Conservation (phyloP, 2,888 invertebrate species). For the Volucella inflata region DNA sequence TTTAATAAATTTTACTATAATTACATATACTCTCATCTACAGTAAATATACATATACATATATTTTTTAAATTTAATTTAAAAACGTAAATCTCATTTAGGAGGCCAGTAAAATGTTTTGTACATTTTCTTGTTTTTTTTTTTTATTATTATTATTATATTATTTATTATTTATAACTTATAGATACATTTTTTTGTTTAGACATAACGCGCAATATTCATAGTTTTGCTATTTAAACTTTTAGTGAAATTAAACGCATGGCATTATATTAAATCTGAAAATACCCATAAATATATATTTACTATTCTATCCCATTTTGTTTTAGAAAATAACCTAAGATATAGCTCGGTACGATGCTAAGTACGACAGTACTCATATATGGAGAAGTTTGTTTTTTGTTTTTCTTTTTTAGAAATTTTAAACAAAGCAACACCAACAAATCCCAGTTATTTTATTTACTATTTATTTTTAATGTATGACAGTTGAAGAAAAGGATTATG, state of each 20-base stretch:
- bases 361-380: no score
- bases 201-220: no score
- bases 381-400: neutral
- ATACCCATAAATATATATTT: constrained; percentile 57
- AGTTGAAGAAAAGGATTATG: constrained; percentile 19
- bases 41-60: no score
- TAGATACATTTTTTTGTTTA: neutral
- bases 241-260: constrained; percentile 21
- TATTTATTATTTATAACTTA: constrained; percentile 38
- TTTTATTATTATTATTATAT: constrained; percentile 58
- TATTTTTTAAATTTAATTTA: constrained; percentile 44
- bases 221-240: constrained; percentile 30
- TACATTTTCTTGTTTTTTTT: constrained; percentile 65
- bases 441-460: constrained; percentile 65
- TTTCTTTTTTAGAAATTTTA: constrained; percentile 10
- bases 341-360: neutral
- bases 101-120: constrained; percentile 75
- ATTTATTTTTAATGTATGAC: constrained; percentile 62
- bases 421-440: constrained; percentile 67
- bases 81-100: constrained; percentile 73
- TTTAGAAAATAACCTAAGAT: constrained; percentile 10
- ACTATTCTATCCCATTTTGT: constrained; percentile 10
- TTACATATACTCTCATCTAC: neutral
- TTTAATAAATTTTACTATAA: constrained; percentile 10
- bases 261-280: constrained; percentile 69